Evolutionary conservation across 2,113 vertebrate genomes (phyloP).

Genomic region (Bagarius yarrelli): DNA sequence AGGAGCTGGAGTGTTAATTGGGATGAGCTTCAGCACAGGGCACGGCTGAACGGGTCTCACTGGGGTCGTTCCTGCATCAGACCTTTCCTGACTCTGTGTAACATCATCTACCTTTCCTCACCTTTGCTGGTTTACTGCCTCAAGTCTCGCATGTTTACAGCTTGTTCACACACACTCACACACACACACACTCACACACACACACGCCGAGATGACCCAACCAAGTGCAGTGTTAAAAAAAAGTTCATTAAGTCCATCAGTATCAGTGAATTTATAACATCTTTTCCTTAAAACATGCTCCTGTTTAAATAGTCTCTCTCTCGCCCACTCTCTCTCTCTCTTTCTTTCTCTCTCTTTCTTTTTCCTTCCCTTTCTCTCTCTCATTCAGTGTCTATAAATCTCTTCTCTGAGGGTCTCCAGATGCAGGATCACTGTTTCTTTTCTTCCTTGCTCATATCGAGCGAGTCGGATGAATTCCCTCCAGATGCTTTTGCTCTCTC

Average conservation of each 20-base stretch:
- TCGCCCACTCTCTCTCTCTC: background rate
- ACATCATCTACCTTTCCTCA: constrained; percentile 3
- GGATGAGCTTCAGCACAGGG: constrained; percentile 25
- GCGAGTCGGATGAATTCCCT: background rate
- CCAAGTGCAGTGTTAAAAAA: constrained; percentile 29
- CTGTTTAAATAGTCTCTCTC: background rate
- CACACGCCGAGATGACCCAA: background rate
- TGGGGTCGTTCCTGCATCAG: constrained; percentile 3
- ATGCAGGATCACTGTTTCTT: background rate
- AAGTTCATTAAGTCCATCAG: constrained; percentile 27
- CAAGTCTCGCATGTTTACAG: constrained; percentile 14
- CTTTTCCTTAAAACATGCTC: background rate
- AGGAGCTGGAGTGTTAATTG: constrained; percentile 22
- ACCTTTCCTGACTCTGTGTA: background rate
- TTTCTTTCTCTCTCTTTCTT: background rate
- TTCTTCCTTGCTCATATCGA: constrained; percentile 31
- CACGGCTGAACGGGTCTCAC: constrained; percentile 27
- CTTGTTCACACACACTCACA: background rate
- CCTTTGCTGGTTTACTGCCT: constrained; percentile 9
- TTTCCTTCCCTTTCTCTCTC: background rate
- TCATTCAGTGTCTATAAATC: constrained; percentile 21
- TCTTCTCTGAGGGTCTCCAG: background rate
- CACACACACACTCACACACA: background rate
- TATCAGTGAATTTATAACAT: constrained; percentile 12
- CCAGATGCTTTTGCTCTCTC: background rate